phyloP scores from a whole-genome alignment of 2,888 invertebrate genomes.

The Ormia ochracea region DNA sequence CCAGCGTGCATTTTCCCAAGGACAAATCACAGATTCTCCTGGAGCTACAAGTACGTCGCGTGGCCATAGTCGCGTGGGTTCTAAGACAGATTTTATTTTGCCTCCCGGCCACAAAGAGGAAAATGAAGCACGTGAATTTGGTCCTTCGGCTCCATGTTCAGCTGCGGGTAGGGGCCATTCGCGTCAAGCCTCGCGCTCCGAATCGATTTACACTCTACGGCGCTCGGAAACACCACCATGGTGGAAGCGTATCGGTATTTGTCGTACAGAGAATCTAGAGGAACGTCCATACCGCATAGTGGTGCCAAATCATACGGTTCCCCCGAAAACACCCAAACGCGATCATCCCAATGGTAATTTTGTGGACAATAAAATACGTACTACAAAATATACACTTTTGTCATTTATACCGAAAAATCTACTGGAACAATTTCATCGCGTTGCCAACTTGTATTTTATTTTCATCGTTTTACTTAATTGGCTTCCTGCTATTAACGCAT shows the following conservation, averaged over 20 bases:
- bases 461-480: conserved; percentile 97
- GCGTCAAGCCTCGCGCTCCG: conserved; percentile 91
- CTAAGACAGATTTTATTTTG: conserved; percentile 91
- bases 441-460: conserved; percentile 98
- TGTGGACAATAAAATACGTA: conserved; percentile 90
- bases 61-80: conserved; percentile 88
- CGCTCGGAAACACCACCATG: conserved; percentile 84
- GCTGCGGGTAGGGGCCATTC: conserved; percentile 83
- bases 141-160: conserved; percentile 76
- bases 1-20: conserved; percentile 91
- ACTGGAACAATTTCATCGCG: conserved; percentile 97
- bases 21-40: conserved; percentile 85
- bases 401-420: conserved; percentile 97
- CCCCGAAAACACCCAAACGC: conserved; percentile 86
- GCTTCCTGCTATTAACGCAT: conserved; percentile 95
- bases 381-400: conserved; percentile 95
- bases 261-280: conserved; percentile 81
- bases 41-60: conserved; percentile 72
- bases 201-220: conserved; percentile 91
- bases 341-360: conserved; percentile 90
- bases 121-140: conserved; percentile 81
- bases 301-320: conserved; percentile 90
- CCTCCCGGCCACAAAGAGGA: conserved; percentile 90
- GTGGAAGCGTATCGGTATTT: conserved; percentile 83
- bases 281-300: conserved; percentile 85